These are phyloP conservation scores for Polylopha cassiicola DNA, from an alignment of 2,888 invertebrate genomes.

Conservation along the genomic window DNA sequence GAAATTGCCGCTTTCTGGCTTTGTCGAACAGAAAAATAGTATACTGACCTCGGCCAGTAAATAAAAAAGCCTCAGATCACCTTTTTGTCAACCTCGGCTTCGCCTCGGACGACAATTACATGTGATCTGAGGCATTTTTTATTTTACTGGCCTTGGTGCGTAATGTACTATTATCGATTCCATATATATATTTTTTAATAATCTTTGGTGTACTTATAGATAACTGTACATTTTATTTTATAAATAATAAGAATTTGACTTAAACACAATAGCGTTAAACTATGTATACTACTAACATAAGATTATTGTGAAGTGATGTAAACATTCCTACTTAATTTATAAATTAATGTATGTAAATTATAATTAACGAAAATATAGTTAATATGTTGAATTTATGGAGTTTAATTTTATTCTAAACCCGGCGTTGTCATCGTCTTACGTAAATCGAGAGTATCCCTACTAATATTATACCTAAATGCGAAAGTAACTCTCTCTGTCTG, in stretches of 20 bases:
- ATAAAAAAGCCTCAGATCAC: no score
- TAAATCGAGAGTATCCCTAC: no score
- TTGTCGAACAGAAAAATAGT: no score
- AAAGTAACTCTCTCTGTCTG: no score
- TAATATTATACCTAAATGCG: no score
- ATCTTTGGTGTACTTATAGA: not conserved
- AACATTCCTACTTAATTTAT: constrained; percentile 14
- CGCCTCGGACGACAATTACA: no score
- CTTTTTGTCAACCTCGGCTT: no score
- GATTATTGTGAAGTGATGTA: constrained; percentile 15
- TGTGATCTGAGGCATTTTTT: no score
- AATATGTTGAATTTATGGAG: constrained; percentile 24
- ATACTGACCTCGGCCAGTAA: no score
- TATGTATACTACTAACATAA: constrained; percentile 23
- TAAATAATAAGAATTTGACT: constrained; percentile 26
- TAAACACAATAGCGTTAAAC: constrained; percentile 10
- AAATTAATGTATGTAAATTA: constrained; percentile 22
- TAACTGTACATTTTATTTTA: constrained; percentile 1
- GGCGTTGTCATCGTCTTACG: not conserved
- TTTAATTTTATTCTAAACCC: constrained; percentile 3
- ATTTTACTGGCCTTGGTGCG: no score
- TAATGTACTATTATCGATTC: no score
- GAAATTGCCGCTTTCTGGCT: no score
- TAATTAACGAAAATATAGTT: constrained; percentile 26
- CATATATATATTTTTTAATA: constrained; percentile 2